Evolutionary conservation across 2,113 vertebrate genomes (phyloP).

Genomic region (Eptesicus fuscus): DNA sequence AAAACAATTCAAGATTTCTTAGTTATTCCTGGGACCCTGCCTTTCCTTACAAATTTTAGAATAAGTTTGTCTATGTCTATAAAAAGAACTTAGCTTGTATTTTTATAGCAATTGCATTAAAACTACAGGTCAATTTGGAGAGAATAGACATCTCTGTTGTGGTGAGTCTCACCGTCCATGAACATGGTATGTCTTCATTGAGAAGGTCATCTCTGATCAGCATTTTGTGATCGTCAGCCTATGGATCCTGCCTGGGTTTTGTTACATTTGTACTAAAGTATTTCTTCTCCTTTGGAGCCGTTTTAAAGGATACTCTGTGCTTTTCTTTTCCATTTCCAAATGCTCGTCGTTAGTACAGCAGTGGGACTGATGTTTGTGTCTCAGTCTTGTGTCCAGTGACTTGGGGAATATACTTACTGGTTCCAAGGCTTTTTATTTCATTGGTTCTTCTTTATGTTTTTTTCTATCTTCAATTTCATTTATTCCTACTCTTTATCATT

Average conservation of each 20-base stretch:
- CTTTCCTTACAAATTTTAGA: background rate
- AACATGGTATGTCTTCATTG: background rate
- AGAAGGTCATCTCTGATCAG: background rate
- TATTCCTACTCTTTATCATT: background rate
- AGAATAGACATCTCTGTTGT: background rate
- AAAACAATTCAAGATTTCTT: background rate
- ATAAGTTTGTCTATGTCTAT: background rate
- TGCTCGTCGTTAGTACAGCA: background rate
- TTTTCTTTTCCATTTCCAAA: background rate
- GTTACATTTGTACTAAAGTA: background rate
- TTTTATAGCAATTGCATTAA: background rate
- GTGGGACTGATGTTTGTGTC: background rate
- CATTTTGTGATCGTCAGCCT: background rate
- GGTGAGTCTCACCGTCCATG: background rate
- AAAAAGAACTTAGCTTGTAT: background rate
- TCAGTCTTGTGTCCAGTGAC: background rate
- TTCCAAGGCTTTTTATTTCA: background rate
- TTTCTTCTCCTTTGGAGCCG: background rate
- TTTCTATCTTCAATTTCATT: background rate
- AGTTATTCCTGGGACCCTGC: background rate
- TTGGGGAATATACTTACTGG: background rate
- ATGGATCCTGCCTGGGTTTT: background rate
- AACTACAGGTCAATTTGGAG: background rate
- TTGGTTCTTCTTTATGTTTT: background rate
- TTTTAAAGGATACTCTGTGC: background rate